phyloP scores from a whole-genome alignment of 1,140 invertebrate genomes.

The Lysiphlebus fabarum region DNA sequence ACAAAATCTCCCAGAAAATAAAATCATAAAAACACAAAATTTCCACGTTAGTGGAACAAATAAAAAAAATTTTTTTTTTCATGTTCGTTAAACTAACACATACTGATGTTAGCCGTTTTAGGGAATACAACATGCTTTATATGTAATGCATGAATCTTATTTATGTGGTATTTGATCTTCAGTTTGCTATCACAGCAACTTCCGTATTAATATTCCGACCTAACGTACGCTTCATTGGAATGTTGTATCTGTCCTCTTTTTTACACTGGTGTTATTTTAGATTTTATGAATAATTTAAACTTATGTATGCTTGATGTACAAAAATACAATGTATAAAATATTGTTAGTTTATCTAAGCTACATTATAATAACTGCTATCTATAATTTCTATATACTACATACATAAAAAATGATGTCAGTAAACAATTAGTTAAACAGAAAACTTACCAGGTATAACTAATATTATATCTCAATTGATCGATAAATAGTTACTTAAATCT shows the following conservation, averaged over 20 bases:
- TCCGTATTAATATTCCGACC: neutral
- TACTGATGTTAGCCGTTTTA: slow-evolving; percentile 49
- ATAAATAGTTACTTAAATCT: slow-evolving; percentile 4
- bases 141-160: slow-evolving; percentile 31
- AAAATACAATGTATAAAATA: too few relatives aligned
- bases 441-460: neutral
- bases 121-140: slow-evolving; percentile 41
- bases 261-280: slow-evolving; percentile 28
- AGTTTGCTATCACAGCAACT: neutral
- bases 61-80: slow-evolving; percentile 1
- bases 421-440: slow-evolving; percentile 21
- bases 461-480: neutral
- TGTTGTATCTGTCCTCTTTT: neutral
- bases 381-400: neutral
- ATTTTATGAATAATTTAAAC: neutral
- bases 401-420: slow-evolving; percentile 20
- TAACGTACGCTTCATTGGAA: neutral
- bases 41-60: slow-evolving; percentile 3
- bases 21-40: slow-evolving; percentile 10
- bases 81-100: slow-evolving; percentile 35
- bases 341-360: too few relatives aligned
- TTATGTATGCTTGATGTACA: too few relatives aligned
- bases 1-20: neutral
- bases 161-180: slow-evolving; percentile 32
- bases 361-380: neutral